Conservation (phyloP, 2,797 vertebrate genomes). For the Australoheros facetus region DNA sequence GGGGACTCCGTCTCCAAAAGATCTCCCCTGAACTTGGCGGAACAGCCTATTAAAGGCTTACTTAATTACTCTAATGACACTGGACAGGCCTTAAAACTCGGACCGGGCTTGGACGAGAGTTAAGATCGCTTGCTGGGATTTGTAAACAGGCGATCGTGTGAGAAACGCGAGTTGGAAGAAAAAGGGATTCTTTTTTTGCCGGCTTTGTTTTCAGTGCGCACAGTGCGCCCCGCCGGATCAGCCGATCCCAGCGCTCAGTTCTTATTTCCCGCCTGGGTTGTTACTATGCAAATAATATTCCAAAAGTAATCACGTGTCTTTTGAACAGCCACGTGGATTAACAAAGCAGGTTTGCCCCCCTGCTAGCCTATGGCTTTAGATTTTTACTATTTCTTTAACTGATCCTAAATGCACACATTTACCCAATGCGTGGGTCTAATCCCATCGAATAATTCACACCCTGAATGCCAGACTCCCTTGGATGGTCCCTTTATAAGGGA, state of each 20-base stretch:
- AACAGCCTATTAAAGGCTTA: slow-evolving; percentile 99
- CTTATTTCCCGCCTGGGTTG: slow-evolving; percentile 82
- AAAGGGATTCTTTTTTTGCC: slow-evolving; percentile 78
- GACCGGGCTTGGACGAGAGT: slow-evolving; percentile 84
- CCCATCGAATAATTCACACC: slow-evolving; percentile 90
- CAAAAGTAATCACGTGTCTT: slow-evolving; percentile 90
- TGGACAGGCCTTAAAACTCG: slow-evolving; percentile 97
- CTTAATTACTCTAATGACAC: slow-evolving; percentile 99
- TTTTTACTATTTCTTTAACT: slow-evolving; percentile 86
- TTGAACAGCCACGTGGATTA: slow-evolving; percentile 96
- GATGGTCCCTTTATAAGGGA: slow-evolving; percentile 90
- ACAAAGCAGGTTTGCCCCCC: slow-evolving; percentile 93
- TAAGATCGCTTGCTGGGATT: slow-evolving; percentile 88
- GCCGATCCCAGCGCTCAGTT: slow-evolving; percentile 74
- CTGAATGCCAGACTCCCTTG: slow-evolving; percentile 84
- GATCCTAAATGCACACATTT: slow-evolving; percentile 94
- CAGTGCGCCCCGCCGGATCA: slow-evolving; percentile 82
- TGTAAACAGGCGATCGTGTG: slow-evolving; percentile 89
- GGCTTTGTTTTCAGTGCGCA: slow-evolving; percentile 84
- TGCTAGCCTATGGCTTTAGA: slow-evolving; percentile 82
- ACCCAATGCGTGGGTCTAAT: slow-evolving; percentile 89
- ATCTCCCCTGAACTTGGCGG: slow-evolving; percentile 98
- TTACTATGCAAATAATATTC: slow-evolving; percentile 89
- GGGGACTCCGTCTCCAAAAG: slow-evolving; percentile 94
- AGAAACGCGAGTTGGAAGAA: slow-evolving; percentile 84